Evolutionary conservation across 2,797 vertebrate genomes (phyloP).

Genomic region (Pygocentrus nattereri): DNA sequence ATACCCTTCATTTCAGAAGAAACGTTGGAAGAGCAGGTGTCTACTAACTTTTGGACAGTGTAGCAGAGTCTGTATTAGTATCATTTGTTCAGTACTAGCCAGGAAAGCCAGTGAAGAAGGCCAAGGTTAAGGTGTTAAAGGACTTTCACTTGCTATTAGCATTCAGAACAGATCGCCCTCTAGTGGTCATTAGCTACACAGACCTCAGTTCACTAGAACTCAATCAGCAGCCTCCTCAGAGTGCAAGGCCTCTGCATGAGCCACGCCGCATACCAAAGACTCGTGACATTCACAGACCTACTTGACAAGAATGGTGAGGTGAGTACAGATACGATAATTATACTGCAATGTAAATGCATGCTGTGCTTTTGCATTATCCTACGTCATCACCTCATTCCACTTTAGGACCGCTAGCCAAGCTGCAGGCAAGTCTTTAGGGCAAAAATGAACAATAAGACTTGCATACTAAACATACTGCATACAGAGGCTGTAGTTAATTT

Average conservation of each 20-base stretch:
- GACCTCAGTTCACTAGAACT: background rate
- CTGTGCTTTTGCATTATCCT: background rate
- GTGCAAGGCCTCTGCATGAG: background rate
- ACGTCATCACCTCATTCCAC: background rate
- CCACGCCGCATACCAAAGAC: background rate
- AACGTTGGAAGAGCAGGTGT: no score
- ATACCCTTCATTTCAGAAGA: no score
- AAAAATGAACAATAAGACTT: background rate
- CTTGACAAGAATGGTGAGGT: slow-evolving; percentile 1
- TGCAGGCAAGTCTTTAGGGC: background rate
- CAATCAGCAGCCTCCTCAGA: background rate
- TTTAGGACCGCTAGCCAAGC: background rate
- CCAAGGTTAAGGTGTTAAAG: background rate
- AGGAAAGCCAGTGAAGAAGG: background rate
- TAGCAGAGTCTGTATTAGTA: no score
- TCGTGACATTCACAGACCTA: slow-evolving; percentile 41
- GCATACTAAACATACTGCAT: background rate
- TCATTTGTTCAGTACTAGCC: no score
- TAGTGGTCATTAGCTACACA: background rate
- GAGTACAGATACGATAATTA: background rate
- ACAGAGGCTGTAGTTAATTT: background rate
- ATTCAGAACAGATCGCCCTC: background rate
- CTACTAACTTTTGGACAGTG: no score
- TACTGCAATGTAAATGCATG: background rate
- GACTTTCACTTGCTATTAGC: background rate